Evolutionary conservation across 2,888 invertebrate genomes (phyloP).

Genomic region (Steinernema scapterisci): DNA sequence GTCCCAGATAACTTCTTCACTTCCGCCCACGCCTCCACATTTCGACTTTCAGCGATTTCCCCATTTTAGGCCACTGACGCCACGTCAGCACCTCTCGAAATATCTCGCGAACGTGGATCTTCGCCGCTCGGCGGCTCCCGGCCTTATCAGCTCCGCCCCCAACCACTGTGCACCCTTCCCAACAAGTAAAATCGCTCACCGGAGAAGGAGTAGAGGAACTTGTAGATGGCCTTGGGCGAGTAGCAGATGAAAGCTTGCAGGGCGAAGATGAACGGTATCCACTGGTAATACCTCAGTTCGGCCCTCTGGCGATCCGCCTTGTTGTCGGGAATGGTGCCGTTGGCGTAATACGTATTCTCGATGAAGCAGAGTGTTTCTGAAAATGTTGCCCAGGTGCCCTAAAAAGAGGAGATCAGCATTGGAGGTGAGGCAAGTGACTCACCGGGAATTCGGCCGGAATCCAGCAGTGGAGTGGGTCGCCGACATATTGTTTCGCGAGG

Average conservation of each 20-base stretch:
- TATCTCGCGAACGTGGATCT: neutral
- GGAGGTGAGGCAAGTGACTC: neutral
- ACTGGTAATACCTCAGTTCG: slow-evolving; percentile 61
- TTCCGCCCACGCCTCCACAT: no score
- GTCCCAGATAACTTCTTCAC: no score
- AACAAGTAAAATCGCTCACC: slow-evolving; percentile 38
- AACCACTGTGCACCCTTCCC: neutral
- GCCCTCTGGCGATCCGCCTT: slow-evolving; percentile 36
- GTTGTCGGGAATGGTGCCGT: slow-evolving; percentile 42
- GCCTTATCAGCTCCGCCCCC: neutral
- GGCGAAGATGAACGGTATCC: slow-evolving; percentile 67
- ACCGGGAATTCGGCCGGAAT: slow-evolving; percentile 54
- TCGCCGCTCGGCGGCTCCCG: neutral
- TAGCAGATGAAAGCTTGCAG: slow-evolving; percentile 60
- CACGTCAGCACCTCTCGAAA: neutral
- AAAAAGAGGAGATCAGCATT: neutral
- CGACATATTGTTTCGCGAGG: slow-evolving; percentile 70
- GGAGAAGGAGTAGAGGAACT: slow-evolving; percentile 48
- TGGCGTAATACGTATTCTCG: slow-evolving; percentile 51
- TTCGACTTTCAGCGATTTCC: no score
- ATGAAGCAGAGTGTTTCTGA: slow-evolving; percentile 47
- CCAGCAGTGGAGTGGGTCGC: slow-evolving; percentile 68
- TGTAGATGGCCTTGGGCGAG: slow-evolving; percentile 61
- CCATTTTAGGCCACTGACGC: no score
- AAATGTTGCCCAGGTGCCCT: slow-evolving; percentile 50